phyloP scores from a whole-genome alignment of 2,888 invertebrate genomes.

The Papilio demoleus region DNA sequence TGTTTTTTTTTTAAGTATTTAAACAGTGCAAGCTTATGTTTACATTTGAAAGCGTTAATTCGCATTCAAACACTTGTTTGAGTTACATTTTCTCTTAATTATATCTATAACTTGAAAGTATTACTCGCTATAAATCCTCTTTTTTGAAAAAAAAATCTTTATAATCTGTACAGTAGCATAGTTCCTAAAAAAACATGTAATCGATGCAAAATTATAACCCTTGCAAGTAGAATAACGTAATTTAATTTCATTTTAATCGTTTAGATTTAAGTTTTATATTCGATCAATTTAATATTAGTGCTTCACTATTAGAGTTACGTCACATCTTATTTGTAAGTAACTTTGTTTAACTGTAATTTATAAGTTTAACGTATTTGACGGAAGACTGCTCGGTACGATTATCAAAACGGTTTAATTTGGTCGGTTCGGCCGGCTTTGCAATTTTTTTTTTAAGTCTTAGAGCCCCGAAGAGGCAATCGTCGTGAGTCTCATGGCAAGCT shows the following conservation, averaged over 20 bases:
- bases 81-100: conserved; percentile 36
- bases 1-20: no score
- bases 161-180: conserved; percentile 80
- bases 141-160: conserved; percentile 58
- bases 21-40: neutral
- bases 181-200: conserved; percentile 77
- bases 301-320: conserved; percentile 65
- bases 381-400: conserved; percentile 79
- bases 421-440: conserved; percentile 42
- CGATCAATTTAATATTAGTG: conserved; percentile 72
- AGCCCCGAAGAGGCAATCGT: conserved; percentile 74
- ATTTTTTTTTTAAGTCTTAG: conserved; percentile 46
- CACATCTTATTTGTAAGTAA: conserved; percentile 61
- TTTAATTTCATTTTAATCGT: conserved; percentile 61
- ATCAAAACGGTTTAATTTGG: conserved; percentile 48
- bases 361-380: conserved; percentile 66
- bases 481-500: conserved; percentile 79
- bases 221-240: conserved; percentile 71
- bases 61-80: conserved; percentile 39
- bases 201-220: conserved; percentile 79
- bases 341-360: conserved; percentile 56
- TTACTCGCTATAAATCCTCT: conserved; percentile 59
- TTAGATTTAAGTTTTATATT: conserved; percentile 62
- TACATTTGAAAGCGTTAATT: conserved; percentile 50
- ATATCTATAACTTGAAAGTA: conserved; percentile 50